Base-by-base conservation (phyloP, 2,888 invertebrate genomes). In the Eudemis profundana region DNA sequence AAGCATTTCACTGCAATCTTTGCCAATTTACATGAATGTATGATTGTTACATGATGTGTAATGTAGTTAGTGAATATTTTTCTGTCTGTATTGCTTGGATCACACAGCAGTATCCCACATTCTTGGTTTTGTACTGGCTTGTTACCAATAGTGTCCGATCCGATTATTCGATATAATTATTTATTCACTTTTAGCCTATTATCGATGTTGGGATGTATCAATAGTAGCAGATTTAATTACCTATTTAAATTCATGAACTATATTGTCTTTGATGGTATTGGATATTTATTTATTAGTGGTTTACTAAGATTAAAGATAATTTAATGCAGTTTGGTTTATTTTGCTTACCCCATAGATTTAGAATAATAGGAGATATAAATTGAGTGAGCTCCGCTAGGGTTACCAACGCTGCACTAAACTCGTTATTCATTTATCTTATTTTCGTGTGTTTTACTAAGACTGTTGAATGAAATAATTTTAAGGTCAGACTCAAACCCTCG, bases 261-360 rank as follows among this genome's bases (percentile, higher is more conserved):
- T 8, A 8, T 10, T 56, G 42, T 56, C 12, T 38, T 23, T 17
- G 14, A n/a, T 14, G 40, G 12, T 44, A 56, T 42, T 42, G 29
- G 5, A 44, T 4, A 54, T 42, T 40, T 27, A 54, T 54, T 40
- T 54, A 56, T 56, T 44, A 17, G 56, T 56, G 56, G 44, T 44
- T 44, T 56, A 56, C 10, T 50, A 53, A 53, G 15, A 40, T 40
- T 23, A n/a, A 54, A 56, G 12, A 44, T 56, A 29, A 56, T 29
- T 17, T 29, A 17, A 44, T 12, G 7, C 33, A 56, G 44, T 10
- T 12, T 12, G 1, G 12, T 21, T n/a, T 17, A 10, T 42, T 17
- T 42, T 42, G n/a, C n/a, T n/a, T n/a, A n/a, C n/a, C n/a, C n/a
- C n/a, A n/a, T n/a, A n/a, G n/a, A n/a, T n/a, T n/a, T n/a, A n/a